phyloP scores from a whole-genome alignment of 2,797 vertebrate species.

The Monodelphis domestica region DNA sequence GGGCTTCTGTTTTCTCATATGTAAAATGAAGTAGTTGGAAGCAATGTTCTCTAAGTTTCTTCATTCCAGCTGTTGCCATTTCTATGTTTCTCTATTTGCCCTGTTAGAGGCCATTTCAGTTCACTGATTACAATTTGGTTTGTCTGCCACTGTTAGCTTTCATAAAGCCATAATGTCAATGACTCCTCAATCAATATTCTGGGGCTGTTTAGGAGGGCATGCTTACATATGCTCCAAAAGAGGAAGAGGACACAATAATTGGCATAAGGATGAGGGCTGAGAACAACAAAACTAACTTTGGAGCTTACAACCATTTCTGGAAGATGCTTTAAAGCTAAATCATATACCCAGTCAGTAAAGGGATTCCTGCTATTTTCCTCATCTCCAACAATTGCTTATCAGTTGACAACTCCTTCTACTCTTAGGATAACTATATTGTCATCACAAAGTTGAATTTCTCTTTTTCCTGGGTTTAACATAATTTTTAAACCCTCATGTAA shows the following conservation, averaged over 20 bases:
- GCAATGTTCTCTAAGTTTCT: neutral
- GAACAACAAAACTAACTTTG: neutral
- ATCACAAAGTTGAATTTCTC: constrained; percentile 23
- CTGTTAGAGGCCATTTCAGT: constrained; percentile 20
- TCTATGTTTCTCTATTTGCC: neutral
- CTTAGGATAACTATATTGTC: constrained; percentile 9
- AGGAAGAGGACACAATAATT: constrained; percentile 18
- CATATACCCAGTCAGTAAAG: neutral
- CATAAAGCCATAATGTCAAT: constrained; percentile 18
- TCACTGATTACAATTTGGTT: constrained; percentile 9
- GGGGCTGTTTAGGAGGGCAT: constrained; percentile 12
- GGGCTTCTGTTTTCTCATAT: neutral
- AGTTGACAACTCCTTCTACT: neutral
- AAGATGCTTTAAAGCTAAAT: neutral
- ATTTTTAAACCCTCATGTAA: neutral
- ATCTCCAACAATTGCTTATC: neutral
- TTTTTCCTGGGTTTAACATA: constrained; percentile 30
- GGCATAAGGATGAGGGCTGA: neutral
- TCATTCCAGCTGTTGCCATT: neutral
- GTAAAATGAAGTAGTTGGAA: neutral
- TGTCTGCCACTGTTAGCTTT: constrained; percentile 34
- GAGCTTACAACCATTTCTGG: neutral
- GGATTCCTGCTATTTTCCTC: neutral
- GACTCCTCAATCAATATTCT: constrained; percentile 24
- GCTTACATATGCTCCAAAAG: neutral